Evolutionary conservation across 2,888 invertebrate genomes (phyloP).

Genomic region (Erpobdella octoculata): DNA sequence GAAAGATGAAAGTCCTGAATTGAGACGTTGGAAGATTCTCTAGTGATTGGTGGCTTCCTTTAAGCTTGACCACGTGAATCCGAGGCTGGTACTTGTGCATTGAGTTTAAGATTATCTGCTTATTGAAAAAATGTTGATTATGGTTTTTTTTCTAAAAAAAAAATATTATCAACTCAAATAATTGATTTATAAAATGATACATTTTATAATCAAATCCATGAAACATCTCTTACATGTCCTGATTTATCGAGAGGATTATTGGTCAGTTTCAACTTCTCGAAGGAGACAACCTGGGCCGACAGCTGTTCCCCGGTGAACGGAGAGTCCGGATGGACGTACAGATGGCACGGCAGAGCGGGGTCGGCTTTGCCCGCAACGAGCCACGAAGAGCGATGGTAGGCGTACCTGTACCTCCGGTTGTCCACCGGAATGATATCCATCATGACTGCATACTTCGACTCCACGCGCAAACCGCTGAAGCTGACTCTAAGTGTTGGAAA

Average conservation of each 20-base stretch:
- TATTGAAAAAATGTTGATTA: not conserved
- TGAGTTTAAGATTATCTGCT: constrained; percentile 91
- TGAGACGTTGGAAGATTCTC: constrained; percentile 57
- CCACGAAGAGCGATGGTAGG: constrained; percentile 96
- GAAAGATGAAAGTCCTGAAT: constrained; percentile 75
- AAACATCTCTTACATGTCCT: constrained; percentile 46
- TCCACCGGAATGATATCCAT: constrained; percentile 95
- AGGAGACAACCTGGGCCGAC: constrained; percentile 89
- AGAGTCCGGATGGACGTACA: constrained; percentile 92
- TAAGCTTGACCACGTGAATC: constrained; percentile 79
- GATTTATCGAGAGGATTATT: constrained; percentile 78
- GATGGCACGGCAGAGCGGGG: constrained; percentile 79
- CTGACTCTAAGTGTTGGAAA: constrained; percentile 92
- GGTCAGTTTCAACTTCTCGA: constrained; percentile 95
- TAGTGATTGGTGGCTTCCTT: constrained; percentile 9
- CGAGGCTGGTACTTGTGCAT: constrained; percentile 99
- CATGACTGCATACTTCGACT: constrained; percentile 69
- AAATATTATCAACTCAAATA: not conserved
- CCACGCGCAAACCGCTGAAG: constrained; percentile 62
- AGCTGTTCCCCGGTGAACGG: constrained; percentile 86
- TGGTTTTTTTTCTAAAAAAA: not conserved
- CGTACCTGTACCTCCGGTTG: constrained; percentile 76
- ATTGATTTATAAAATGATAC: not conserved
- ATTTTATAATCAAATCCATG: not conserved
- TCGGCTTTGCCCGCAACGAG: constrained; percentile 92